Conservation (phyloP, 2,113 vertebrate species). For the Trichechus manatus region DNA sequence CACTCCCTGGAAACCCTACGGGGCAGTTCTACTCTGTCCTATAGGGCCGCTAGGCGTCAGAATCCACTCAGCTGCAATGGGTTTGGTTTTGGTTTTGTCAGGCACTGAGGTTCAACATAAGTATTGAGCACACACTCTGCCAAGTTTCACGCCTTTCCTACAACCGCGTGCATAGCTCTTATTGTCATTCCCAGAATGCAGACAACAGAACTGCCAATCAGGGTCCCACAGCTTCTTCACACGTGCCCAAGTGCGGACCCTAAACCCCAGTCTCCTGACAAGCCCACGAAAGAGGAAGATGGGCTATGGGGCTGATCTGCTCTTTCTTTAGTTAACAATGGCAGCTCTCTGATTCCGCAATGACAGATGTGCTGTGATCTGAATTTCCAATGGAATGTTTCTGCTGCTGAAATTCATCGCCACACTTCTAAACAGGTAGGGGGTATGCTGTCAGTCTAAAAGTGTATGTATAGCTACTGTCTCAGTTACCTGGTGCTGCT, state of each 20-base stretch:
- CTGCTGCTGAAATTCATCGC: constrained; percentile 15
- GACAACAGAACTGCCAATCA: not conserved
- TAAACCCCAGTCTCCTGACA: not conserved
- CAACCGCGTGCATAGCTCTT: no score
- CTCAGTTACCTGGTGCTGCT: no score
- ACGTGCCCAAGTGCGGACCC: not conserved
- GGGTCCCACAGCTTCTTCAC: not conserved
- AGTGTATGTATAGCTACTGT: not conserved
- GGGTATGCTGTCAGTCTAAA: constrained; percentile 1
- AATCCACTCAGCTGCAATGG: no score
- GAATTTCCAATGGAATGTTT: not conserved
- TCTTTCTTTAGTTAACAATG: not conserved
- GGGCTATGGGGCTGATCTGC: not conserved
- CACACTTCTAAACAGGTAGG: not conserved
- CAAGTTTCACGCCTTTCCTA: not conserved
- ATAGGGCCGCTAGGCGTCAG: no score
- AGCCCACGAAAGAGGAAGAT: not conserved
- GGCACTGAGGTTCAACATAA: not conserved
- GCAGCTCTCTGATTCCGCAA: not conserved
- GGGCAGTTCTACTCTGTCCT: no score
- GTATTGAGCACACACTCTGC: not conserved
- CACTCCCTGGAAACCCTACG: no score
- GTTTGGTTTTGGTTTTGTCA: not conserved
- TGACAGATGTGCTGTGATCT: not conserved
- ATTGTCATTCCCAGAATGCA: not conserved